A percentile compares a stretch with the other conserved stretches of the same genome.
Conservation (phyloP, 1,140 invertebrate genomes). For the Magallana ariakensis region DNA sequence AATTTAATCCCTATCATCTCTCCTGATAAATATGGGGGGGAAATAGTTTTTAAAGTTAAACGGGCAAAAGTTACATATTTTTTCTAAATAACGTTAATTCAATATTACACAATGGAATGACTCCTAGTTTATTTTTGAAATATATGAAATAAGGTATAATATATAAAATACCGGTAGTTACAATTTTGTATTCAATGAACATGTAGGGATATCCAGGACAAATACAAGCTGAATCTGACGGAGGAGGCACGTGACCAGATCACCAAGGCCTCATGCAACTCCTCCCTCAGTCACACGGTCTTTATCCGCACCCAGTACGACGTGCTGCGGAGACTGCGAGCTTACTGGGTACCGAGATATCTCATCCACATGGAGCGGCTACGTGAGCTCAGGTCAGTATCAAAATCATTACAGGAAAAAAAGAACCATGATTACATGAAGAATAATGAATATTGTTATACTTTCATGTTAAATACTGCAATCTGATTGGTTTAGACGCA, state of each 20-base stretch:
- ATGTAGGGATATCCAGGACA: conserved; percentile 78
- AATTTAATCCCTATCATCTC: neutral
- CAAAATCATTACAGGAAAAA: neutral
- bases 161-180: no score
- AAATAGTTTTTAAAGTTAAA: neutral
- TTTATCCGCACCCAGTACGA: conserved; percentile 80
- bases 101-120: no score
- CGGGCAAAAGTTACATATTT: neutral
- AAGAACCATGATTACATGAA: neutral
- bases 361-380: conserved; percentile 75
- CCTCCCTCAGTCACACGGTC: conserved; percentile 77
- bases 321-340: conserved; percentile 76
- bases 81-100: no score
- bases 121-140: neutral
- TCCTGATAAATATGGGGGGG: neutral
- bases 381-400: conserved; percentile 46
- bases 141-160: no score
- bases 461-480: no score
- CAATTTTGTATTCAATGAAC: conserved; percentile 17
- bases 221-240: conserved; percentile 77
- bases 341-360: conserved; percentile 79
- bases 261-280: conserved; percentile 68
- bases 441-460: neutral
- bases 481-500: no score
- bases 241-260: conserved; percentile 75